These are phyloP conservation scores for Spongia lamella DNA, from an alignment of 37 sponge, comb jelly and placozoan genomes.

Conservation along the genomic window DNA sequence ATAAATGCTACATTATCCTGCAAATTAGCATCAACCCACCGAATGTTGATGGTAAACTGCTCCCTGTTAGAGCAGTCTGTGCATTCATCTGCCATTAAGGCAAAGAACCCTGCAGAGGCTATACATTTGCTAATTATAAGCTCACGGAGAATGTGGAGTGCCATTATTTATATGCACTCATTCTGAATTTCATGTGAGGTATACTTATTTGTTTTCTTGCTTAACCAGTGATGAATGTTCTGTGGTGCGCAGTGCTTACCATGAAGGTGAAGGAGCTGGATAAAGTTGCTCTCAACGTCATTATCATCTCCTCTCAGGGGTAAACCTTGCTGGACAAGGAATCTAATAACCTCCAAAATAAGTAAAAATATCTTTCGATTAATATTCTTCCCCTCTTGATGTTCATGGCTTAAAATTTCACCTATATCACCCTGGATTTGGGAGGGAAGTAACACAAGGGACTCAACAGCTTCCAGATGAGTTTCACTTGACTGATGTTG, in stretches of 20 bases:
- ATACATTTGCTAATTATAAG: neutral
- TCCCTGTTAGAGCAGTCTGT: constrained; percentile 32
- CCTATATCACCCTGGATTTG: neutral
- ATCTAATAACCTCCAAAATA: neutral
- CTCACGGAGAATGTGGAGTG: constrained; percentile 10
- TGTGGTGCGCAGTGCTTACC: too few species aligned
- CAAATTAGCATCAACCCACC: constrained; percentile 20
- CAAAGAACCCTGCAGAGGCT: neutral
- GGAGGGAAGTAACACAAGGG: constrained; percentile 36
- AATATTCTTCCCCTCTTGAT: too few species aligned
- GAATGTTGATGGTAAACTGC: constrained; percentile 34
- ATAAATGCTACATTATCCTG: constrained; percentile 15
- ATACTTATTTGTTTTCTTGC: constrained; percentile 16
- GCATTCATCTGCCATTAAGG: constrained; percentile 34
- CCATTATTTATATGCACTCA: constrained; percentile 9
- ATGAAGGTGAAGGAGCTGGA: neutral
- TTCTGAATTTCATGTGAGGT: constrained; percentile 31
- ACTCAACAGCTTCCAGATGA: neutral
- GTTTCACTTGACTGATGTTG: too few species aligned
- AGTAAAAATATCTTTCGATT: neutral
- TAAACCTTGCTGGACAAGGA: neutral
- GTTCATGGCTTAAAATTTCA: too few species aligned
- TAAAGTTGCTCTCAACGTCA: constrained; percentile 2
- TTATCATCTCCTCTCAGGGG: neutral
- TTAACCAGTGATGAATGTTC: too few species aligned